Conservation (phyloP, 2,888 invertebrate species). For the Agrotis clavis region DNA sequence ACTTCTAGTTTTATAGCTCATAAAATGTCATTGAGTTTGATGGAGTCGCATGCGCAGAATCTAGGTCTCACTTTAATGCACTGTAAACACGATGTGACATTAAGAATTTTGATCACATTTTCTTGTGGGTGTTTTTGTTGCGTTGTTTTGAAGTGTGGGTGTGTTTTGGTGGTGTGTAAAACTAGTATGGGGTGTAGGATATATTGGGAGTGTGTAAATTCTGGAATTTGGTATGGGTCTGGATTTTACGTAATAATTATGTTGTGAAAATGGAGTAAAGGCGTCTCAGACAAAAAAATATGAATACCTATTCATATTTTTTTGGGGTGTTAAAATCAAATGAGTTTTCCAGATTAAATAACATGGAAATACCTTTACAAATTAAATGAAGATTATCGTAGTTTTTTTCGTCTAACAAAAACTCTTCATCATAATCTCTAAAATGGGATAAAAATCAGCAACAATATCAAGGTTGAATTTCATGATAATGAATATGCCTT, state of each 20-base stretch:
- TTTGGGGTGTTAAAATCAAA: no score
- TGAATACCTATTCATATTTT: no score
- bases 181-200: background rate
- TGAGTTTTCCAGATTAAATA: no score
- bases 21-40: slow-evolving; percentile 68
- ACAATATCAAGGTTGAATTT: background rate
- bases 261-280: background rate
- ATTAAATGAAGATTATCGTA: background rate
- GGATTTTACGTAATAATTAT: no score
- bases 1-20: slow-evolving; percentile 66
- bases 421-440: no score
- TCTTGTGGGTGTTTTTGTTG: slow-evolving; percentile 44
- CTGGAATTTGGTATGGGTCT: background rate
- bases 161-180: slow-evolving; percentile 1
- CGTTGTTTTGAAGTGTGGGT: background rate
- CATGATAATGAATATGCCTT: slow-evolving; percentile 31
- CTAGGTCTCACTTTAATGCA: slow-evolving; percentile 63
- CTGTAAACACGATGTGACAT: slow-evolving; percentile 60
- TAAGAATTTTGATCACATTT: slow-evolving; percentile 64
- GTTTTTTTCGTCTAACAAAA: no score
- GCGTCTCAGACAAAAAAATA: no score
- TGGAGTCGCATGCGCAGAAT: slow-evolving; percentile 67
- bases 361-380: background rate
- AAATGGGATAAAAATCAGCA: background rate
- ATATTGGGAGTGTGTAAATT: background rate